Percentiles rank a stretch among this genome's conserved stretches.
Evolutionary conservation across 53 echinoderm and acorn worm species (phyloP).

Genomic region (Apostichopus leukothele): DNA sequence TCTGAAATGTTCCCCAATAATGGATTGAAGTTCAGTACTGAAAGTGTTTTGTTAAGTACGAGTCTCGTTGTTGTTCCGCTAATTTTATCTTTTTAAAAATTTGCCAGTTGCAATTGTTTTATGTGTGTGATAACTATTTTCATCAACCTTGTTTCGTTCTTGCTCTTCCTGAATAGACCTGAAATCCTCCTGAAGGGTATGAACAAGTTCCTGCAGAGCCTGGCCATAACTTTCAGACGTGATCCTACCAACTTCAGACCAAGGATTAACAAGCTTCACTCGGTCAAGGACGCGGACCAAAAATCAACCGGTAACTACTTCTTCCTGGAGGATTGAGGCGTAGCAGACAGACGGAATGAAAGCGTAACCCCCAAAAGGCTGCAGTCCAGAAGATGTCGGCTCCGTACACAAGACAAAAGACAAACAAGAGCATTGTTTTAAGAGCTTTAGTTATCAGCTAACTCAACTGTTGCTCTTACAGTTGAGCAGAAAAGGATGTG

Average conservation of each 20-base stretch:
- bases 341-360: background rate
- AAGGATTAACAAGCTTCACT: slow-evolving; percentile 97
- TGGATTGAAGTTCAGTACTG: too few relatives aligned
- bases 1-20: too few relatives aligned
- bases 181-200: slow-evolving; percentile 84
- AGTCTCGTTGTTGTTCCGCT: too few relatives aligned
- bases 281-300: slow-evolving; percentile 93
- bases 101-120: too few relatives aligned
- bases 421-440: background rate
- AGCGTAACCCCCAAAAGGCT: background rate
- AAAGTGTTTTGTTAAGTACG: too few relatives aligned
- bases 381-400: background rate
- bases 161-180: slow-evolving; percentile 59
- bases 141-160: background rate
- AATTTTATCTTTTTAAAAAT: too few relatives aligned
- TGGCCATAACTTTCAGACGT: slow-evolving; percentile 95
- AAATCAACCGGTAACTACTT: slow-evolving; percentile 88
- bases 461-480: too few relatives aligned
- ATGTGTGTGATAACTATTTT: too few relatives aligned
- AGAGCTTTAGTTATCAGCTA: too few relatives aligned
- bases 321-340: slow-evolving; percentile 87
- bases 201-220: slow-evolving; percentile 86
- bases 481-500: too few relatives aligned
- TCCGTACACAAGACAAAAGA: background rate
- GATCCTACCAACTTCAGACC: slow-evolving; percentile 97